A percentile compares a stretch with the other conserved stretches of the same genome.
Evolutionary conservation across 2,888 invertebrate species (phyloP).

Genomic region (Prosapia bicincta): DNA sequence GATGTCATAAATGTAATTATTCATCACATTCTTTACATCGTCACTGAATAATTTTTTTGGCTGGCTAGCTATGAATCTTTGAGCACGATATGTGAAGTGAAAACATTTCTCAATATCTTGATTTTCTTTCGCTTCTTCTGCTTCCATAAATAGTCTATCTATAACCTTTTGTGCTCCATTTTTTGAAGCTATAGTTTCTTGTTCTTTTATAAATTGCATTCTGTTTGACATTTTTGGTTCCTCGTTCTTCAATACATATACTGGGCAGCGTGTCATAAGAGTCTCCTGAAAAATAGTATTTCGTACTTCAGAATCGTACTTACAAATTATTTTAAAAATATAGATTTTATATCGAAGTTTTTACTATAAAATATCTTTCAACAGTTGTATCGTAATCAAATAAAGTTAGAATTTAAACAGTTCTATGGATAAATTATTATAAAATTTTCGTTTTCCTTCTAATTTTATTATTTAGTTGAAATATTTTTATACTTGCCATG

Average conservation of each 20-base stretch:
- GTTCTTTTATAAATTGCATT: not conserved
- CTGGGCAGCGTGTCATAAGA: constrained; percentile 18
- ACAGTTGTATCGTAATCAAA: too few relatives aligned
- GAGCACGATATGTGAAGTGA: not conserved
- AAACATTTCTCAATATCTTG: not conserved
- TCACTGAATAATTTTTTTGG: not conserved
- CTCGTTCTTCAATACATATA: constrained; percentile 18
- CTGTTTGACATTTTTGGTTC: constrained; percentile 11
- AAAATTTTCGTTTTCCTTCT: too few relatives aligned
- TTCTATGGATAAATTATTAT: too few relatives aligned
- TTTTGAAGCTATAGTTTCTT: constrained; percentile 3
- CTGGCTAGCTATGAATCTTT: not conserved
- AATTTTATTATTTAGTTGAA: too few relatives aligned
- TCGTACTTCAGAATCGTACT: too few relatives aligned
- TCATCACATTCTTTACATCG: not conserved
- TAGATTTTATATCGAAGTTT: too few relatives aligned
- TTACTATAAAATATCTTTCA: too few relatives aligned
- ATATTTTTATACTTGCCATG: too few relatives aligned
- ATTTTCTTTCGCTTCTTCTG: not conserved
- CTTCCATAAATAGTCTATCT: not conserved
- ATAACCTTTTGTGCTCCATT: constrained; percentile 10
- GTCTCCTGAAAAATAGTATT: constrained; percentile 22
- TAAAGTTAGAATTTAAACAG: too few relatives aligned
- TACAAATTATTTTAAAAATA: too few relatives aligned
- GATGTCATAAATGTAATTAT: not conserved